Evolutionary conservation across 2,797 vertebrate genomes (phyloP).

Genomic region (Sebastes flavidus): DNA sequence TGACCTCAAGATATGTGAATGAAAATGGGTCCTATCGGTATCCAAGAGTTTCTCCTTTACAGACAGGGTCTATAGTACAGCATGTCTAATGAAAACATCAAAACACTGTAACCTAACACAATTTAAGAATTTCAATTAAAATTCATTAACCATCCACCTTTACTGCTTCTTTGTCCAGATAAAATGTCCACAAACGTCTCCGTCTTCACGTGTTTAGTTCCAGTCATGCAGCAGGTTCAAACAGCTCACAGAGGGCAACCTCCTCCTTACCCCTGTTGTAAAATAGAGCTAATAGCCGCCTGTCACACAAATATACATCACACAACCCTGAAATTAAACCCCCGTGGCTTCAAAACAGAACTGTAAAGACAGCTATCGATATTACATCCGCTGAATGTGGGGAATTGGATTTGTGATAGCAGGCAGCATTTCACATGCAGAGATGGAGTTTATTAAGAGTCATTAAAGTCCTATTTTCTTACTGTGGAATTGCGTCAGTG

Average conservation of each 20-base stretch:
- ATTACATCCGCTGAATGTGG: constrained; percentile 3
- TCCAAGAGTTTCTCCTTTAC: no score
- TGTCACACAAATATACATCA: background rate
- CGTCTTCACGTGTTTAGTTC: accelerated
- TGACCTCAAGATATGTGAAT: accelerated
- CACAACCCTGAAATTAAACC: constrained; percentile 11
- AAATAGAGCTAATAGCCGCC: constrained; percentile 11
- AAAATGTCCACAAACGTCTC: background rate
- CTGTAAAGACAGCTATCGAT: constrained; percentile 27
- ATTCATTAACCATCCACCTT: background rate
- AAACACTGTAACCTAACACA: no score
- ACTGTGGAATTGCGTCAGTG: background rate
- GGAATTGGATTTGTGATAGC: constrained; percentile 32
- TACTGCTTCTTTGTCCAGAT: background rate
- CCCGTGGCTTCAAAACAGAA: constrained; percentile 10
- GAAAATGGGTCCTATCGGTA: no score
- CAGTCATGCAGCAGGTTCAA: background rate
- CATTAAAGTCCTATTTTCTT: constrained; percentile 29
- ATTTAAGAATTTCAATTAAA: no score
- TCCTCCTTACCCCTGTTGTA: background rate
- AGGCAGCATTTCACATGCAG: constrained; percentile 14
- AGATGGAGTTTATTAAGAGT: constrained; percentile 38
- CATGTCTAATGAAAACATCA: no score
- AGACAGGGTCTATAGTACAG: no score
- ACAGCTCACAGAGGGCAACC: background rate